phyloP scores from a whole-genome alignment of 2,888 invertebrate species.

The Pachydiplax longipennis region DNA sequence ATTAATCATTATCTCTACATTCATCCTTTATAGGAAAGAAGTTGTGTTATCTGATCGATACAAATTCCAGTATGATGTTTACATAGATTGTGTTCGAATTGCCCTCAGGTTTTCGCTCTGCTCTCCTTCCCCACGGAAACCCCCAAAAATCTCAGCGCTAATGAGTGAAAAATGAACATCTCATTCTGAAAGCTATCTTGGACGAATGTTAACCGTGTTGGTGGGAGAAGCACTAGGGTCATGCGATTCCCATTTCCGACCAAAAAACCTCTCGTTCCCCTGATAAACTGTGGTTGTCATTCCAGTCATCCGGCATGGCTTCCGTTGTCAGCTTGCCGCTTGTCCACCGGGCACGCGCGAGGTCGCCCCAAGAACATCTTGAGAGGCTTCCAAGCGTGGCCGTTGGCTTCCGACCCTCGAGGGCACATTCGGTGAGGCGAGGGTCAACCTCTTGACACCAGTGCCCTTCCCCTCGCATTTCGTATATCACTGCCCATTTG shows the following conservation, averaged over 20 bases:
- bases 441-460: conserved; percentile 6
- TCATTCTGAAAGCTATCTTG: too few relatives aligned
- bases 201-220: neutral
- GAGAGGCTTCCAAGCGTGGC: conserved; percentile 28
- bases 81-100: too few relatives aligned
- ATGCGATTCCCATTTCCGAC: neutral
- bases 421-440: conserved; percentile 35
- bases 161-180: too few relatives aligned
- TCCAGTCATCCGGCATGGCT: conserved; percentile 38
- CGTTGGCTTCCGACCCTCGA: conserved; percentile 32
- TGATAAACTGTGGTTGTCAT: conserved; percentile 35
- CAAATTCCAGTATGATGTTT: too few relatives aligned
- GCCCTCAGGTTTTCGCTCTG: too few relatives aligned
- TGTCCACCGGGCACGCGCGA: conserved; percentile 1
- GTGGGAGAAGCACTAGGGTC: neutral
- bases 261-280: neutral
- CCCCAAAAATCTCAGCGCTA: too few relatives aligned
- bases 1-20: too few relatives aligned
- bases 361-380: conserved; percentile 32
- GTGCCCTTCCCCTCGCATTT: neutral
- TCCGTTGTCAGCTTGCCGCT: conserved; percentile 39
- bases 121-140: too few relatives aligned
- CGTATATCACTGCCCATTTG: neutral
- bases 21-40: too few relatives aligned
- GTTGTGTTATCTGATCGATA: too few relatives aligned